phyloP scores from a whole-genome alignment of 2,113 vertebrate species.

The Sebastes fasciatus region DNA sequence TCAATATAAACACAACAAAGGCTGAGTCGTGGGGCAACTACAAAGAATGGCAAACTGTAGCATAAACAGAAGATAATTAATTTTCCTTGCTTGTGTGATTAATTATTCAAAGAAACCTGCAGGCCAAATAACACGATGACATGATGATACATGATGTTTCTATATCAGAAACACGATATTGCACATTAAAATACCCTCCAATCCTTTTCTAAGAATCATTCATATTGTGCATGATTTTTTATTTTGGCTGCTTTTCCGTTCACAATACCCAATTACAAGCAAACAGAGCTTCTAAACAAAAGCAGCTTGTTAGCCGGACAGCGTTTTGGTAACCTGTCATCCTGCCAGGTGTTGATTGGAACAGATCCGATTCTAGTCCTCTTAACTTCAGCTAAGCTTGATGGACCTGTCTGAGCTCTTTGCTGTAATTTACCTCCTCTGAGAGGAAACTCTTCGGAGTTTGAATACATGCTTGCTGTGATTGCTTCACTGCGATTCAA shows the following conservation, averaged over 20 bases:
- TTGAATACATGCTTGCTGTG: constrained; percentile 19
- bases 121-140: constrained; percentile 33
- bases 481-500: constrained; percentile 42
- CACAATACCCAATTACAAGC: constrained; percentile 44
- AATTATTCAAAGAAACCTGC: constrained; percentile 55
- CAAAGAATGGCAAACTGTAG: not conserved
- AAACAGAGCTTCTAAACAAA: constrained; percentile 43
- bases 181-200: not conserved
- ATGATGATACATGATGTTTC: constrained; percentile 14
- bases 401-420: constrained; percentile 31
- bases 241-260: not conserved
- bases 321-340: constrained; percentile 46
- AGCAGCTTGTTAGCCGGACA: constrained; percentile 60
- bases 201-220: not conserved
- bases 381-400: constrained; percentile 35
- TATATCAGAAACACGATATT: not conserved
- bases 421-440: constrained; percentile 46
- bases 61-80: constrained; percentile 50
- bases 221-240: not conserved
- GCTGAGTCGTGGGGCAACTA: constrained; percentile 8
- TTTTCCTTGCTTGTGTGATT: constrained; percentile 22
- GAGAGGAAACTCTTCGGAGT: constrained; percentile 30
- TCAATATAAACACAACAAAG: constrained; percentile 24
- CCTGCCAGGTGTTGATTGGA: constrained; percentile 63
- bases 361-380: constrained; percentile 19